phyloP scores from a whole-genome alignment of 2,797 vertebrate species.

The Aphelocoma californica region DNA sequence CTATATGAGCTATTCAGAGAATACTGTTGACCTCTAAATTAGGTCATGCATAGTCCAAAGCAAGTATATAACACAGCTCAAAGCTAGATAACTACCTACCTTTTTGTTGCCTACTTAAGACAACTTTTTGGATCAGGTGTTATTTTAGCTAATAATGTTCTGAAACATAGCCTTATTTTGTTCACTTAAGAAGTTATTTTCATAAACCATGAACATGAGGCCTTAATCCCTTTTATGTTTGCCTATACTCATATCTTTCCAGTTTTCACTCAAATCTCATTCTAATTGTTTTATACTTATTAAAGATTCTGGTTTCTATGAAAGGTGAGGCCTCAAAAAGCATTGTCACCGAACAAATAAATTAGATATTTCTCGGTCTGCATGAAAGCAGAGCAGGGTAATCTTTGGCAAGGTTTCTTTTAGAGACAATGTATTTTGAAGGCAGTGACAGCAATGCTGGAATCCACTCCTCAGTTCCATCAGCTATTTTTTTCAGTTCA shows the following conservation, averaged over 20 bases:
- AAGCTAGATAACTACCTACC: background rate
- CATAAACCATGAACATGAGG: background rate
- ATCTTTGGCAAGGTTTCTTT: background rate
- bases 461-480: background rate
- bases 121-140: background rate
- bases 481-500: background rate
- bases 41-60: background rate
- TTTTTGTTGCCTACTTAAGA: background rate
- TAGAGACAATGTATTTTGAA: background rate
- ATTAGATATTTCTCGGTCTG: background rate
- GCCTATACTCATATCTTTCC: background rate
- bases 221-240: background rate
- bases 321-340: background rate
- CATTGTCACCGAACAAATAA: background rate
- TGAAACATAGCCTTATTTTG: background rate
- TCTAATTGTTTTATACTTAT: background rate
- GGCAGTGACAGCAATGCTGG: background rate
- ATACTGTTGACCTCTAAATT: background rate
- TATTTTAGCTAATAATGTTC: background rate
- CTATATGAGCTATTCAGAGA: background rate
- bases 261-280: background rate
- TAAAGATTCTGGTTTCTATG: background rate
- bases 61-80: background rate
- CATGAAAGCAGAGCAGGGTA: background rate
- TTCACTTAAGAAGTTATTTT: background rate